Conservation (phyloP, 2,797 vertebrate species). For the Neomorphus geoffroyi region DNA sequence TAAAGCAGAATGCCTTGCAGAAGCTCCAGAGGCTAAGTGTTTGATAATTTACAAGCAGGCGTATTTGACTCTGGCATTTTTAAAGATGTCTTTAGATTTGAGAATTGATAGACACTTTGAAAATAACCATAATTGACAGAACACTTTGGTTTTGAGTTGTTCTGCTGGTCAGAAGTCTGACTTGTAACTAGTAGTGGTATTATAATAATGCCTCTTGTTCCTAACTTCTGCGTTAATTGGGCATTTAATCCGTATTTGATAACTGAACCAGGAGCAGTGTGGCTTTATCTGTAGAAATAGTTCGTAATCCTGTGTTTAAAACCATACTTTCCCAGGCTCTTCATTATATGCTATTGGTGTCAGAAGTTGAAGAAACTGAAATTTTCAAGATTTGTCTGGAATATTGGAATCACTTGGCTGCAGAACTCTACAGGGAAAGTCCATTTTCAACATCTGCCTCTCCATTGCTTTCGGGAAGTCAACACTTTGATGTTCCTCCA, state of each 20-base stretch:
- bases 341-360: slow-evolving; percentile 95
- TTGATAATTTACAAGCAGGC: not conserved
- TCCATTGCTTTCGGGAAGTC: slow-evolving; percentile 91
- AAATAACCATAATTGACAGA: not conserved
- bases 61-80: not conserved
- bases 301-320: not conserved
- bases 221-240: not conserved
- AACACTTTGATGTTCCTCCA: slow-evolving; percentile 95
- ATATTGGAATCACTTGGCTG: slow-evolving; percentile 97
- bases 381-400: slow-evolving; percentile 98
- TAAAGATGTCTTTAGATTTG: not conserved
- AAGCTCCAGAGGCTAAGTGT: not conserved
- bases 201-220: not conserved
- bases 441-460: slow-evolving; percentile 94
- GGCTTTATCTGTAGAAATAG: not conserved
- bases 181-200: not conserved
- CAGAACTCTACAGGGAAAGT: slow-evolving; percentile 95
- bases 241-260: not conserved
- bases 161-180: not conserved
- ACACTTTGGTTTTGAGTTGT: not conserved
- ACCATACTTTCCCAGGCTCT: slow-evolving; percentile 78
- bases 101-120: not conserved
- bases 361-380: slow-evolving; percentile 97
- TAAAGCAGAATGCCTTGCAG: not conserved
- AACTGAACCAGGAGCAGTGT: not conserved